phyloP scores from a whole-genome alignment of 1,140 invertebrate species.

The Brachionus asplanchnoidis region DNA sequence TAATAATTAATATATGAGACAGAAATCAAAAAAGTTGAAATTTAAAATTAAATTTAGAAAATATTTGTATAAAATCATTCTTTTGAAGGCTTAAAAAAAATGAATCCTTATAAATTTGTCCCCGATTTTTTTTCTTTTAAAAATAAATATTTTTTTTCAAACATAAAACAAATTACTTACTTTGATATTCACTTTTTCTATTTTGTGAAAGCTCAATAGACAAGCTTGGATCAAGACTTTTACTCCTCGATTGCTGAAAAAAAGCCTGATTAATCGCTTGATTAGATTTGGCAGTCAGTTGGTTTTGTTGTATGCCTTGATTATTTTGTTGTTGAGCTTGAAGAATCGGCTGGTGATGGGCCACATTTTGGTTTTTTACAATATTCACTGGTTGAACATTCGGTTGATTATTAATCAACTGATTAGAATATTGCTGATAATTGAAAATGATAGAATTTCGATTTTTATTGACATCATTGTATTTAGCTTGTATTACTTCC shows the following conservation, averaged over 20 bases:
- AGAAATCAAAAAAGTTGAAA: background rate
- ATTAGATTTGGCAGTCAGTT: background rate
- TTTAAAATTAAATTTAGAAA: background rate
- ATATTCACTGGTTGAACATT: background rate
- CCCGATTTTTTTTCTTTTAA: background rate
- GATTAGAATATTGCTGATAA: conserved; percentile 33
- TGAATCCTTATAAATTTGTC: background rate
- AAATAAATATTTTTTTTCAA: background rate
- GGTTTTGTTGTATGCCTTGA: background rate
- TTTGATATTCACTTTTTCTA: background rate
- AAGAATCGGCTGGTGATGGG: background rate
- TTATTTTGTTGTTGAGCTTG: background rate
- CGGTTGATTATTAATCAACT: conserved; percentile 1
- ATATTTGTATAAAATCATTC: too few species aligned
- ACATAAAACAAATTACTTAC: background rate
- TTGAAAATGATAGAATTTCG: conserved; percentile 5
- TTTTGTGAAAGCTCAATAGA: background rate
- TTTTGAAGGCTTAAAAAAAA: background rate
- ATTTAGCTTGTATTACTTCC: conserved; percentile 11
- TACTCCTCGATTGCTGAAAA: conserved; percentile 18
- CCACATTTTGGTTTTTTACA: background rate
- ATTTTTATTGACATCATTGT: background rate
- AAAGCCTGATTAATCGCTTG: background rate
- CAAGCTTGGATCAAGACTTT: conserved; percentile 22
- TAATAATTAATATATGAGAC: background rate